These are phyloP conservation scores for Stigmatopora argus DNA, from an alignment of 2,113 vertebrate genomes.

Conservation along the genomic window DNA sequence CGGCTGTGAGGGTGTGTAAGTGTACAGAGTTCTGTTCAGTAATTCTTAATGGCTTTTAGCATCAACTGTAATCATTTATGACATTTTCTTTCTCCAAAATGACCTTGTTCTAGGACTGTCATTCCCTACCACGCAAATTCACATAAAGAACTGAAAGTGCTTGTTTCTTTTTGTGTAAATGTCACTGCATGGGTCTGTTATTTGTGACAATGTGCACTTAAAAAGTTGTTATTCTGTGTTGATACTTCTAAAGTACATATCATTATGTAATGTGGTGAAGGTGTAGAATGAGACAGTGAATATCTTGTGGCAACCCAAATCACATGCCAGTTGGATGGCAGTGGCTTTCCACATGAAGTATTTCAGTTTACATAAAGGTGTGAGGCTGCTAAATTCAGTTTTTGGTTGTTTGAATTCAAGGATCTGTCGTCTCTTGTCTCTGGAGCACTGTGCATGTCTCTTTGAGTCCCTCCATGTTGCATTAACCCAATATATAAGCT, in stretches of 20 bases:
- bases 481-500: slow-evolving; percentile 24
- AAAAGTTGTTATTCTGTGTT: background rate
- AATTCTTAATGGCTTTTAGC: slow-evolving; percentile 63
- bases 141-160: slow-evolving; percentile 2
- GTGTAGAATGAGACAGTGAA: background rate
- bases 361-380: slow-evolving; percentile 1
- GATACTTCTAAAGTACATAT: background rate
- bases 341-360: slow-evolving; percentile 15
- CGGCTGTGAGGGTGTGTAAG: slow-evolving; percentile 21
- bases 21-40: slow-evolving; percentile 42
- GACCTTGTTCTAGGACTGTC: slow-evolving; percentile 43
- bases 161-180: slow-evolving; percentile 1
- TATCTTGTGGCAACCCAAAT: background rate
- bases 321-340: background rate
- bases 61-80: slow-evolving; percentile 52
- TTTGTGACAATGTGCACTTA: slow-evolving; percentile 3
- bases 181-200: background rate
- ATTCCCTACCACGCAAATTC: slow-evolving; percentile 12
- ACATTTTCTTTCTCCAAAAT: slow-evolving; percentile 45
- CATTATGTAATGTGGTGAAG: slow-evolving; percentile 3
- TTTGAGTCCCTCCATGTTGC: slow-evolving; percentile 5
- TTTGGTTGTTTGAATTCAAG: slow-evolving; percentile 13
- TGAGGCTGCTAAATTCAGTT: slow-evolving; percentile 3
- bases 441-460: background rate
- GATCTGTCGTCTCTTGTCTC: slow-evolving; percentile 4